These are phyloP conservation scores for Geotrupes spiniger DNA, from an alignment of 2,888 invertebrate species.

Conservation along the genomic window DNA sequence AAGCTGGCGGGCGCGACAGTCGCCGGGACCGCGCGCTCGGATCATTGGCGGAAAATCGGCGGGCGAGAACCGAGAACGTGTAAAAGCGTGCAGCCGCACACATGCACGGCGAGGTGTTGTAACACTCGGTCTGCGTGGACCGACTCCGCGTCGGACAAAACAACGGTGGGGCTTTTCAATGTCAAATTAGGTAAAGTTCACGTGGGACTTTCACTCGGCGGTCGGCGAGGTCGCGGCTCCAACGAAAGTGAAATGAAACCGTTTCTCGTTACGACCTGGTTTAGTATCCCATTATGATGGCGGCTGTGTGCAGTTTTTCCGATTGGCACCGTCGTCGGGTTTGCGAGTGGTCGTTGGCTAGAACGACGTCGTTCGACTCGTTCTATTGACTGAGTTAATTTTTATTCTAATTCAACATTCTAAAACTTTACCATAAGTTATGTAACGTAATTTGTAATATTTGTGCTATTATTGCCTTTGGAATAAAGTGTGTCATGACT, in stretches of 20 bases:
- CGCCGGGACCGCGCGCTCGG: too few species aligned
- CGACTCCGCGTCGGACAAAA: constrained; percentile 11
- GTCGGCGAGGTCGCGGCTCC: constrained; percentile 27
- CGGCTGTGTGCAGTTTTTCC: too few species aligned
- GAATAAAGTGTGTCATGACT: too few species aligned
- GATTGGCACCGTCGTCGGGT: too few species aligned
- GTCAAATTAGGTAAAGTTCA: constrained; percentile 27
- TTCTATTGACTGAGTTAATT: too few species aligned
- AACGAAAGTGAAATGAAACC: constrained; percentile 31
- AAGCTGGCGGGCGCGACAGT: background rate
- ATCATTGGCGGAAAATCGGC: constrained; percentile 4
- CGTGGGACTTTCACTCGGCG: constrained; percentile 20
- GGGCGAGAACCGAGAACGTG: constrained; percentile 12
- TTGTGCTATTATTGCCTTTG: too few species aligned
- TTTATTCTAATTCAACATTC: too few species aligned
- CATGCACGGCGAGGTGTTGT: too few species aligned
- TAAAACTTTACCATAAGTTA: too few species aligned
- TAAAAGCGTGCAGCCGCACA: constrained; percentile 20
- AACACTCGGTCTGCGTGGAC: constrained; percentile 12
- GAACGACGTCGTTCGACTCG: too few species aligned
- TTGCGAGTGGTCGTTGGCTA: too few species aligned
- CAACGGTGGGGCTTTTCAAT: constrained; percentile 29
- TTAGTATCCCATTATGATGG: constrained; percentile 15
- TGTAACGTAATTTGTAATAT: too few species aligned
- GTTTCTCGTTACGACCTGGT: constrained; percentile 18